These are phyloP conservation scores for Bhutanitis thaidina DNA, from an alignment of 2,888 invertebrate species.

Conservation along the genomic window DNA sequence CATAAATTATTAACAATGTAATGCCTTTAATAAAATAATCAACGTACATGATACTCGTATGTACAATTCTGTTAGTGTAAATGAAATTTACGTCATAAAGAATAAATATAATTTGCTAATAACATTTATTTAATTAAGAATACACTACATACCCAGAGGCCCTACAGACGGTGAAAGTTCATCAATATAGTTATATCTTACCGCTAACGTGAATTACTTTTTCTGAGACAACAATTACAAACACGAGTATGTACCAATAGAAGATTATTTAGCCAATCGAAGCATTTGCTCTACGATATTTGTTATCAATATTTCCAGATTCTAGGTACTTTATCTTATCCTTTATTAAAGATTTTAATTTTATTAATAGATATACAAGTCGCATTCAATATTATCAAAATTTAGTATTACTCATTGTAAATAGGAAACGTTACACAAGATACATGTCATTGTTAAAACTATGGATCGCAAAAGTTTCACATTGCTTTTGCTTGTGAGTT, in stretches of 20 bases:
- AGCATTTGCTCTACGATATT: conserved; percentile 6
- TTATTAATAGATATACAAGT: conserved; percentile 28
- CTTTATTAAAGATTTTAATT: conserved; percentile 28
- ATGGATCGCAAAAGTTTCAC: conserved; percentile 12
- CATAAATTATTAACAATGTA: too few species aligned
- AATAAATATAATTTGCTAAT: too few species aligned
- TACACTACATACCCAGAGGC: too few species aligned
- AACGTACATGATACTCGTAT: too few species aligned
- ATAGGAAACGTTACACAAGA: conserved; percentile 20
- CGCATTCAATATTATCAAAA: conserved; percentile 23
- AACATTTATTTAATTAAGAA: too few species aligned
- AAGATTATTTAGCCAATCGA: neutral
- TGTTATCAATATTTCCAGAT: conserved; percentile 22
- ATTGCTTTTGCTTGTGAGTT: conserved; percentile 6
- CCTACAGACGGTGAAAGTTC: too few species aligned
- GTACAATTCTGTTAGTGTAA: too few species aligned
- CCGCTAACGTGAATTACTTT: too few species aligned
- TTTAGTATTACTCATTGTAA: conserved; percentile 17
- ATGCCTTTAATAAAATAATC: too few species aligned
- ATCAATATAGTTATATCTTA: too few species aligned
- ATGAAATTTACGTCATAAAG: too few species aligned
- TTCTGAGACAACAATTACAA: too few species aligned
- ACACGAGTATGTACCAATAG: neutral
- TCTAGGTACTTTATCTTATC: conserved; percentile 32
- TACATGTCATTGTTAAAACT: neutral